Conservation (phyloP, 2,888 invertebrate species). For the Pammene fasciana region DNA sequence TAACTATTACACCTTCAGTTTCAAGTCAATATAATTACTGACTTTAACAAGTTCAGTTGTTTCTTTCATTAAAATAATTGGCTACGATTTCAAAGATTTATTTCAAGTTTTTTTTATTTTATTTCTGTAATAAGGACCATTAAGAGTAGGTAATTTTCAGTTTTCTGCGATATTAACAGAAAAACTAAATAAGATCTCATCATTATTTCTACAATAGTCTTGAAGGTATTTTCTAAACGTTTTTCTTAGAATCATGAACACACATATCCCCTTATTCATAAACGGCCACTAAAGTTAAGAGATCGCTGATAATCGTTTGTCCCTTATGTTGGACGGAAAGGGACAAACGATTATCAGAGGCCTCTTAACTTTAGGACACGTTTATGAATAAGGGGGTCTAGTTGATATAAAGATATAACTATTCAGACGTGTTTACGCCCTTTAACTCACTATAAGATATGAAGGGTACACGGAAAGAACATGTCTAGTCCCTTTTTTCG, state of each 20-base stretch:
- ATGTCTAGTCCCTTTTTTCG: no score
- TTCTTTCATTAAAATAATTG: slow-evolving; percentile 14
- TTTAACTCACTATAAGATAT: no score
- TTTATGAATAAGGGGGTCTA: no score
- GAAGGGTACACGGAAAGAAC: no score
- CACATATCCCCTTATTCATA: no score
- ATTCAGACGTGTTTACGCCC: no score
- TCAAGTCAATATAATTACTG: background rate
- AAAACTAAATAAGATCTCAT: background rate
- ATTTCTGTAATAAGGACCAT: background rate
- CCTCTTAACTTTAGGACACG: no score
- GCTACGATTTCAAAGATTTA: background rate
- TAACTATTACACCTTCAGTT: background rate
- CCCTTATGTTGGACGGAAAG: no score
- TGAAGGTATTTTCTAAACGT: background rate
- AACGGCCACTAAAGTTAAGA: no score
- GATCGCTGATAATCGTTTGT: no score
- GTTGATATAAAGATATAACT: no score
- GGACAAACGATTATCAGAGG: no score
- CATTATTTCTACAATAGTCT: slow-evolving; percentile 3
- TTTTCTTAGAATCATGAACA: background rate
- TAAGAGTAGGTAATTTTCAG: background rate
- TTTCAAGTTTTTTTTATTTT: slow-evolving; percentile 10
- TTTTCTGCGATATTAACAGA: background rate
- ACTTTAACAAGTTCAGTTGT: background rate